Evolutionary conservation across 1,140 invertebrate genomes (phyloP).

Genomic region (Thaumatotibia leucotreta): DNA sequence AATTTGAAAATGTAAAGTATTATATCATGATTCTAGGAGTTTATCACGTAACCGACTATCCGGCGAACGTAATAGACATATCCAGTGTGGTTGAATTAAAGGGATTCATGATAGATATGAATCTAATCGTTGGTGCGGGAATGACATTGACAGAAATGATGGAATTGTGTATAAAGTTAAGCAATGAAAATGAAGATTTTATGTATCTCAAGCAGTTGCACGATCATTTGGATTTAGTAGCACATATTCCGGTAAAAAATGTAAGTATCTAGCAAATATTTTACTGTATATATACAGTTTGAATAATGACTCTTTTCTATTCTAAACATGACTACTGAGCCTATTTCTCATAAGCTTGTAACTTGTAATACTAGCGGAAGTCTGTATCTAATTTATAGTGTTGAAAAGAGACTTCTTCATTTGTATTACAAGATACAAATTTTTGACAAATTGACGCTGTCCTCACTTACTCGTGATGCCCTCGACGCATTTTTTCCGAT

Average conservation of each 20-base stretch:
- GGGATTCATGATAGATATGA: conserved; percentile 68
- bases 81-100: conserved; percentile 82
- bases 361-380: too few species aligned
- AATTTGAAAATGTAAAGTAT: background rate
- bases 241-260: conserved; percentile 84
- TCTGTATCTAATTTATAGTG: too few species aligned
- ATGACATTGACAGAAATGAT: conserved; percentile 81
- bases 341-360: too few species aligned
- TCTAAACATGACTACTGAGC: too few species aligned
- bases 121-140: conserved; percentile 81
- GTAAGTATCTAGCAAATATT: too few species aligned
- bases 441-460: too few species aligned
- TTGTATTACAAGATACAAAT: too few species aligned
- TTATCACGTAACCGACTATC: conserved; percentile 48
- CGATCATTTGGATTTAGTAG: conserved; percentile 81
- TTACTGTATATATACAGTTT: too few species aligned
- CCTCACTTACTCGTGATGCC: too few species aligned
- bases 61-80: conserved; percentile 82
- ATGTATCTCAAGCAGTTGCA: conserved; percentile 72
- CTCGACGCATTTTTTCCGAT: too few species aligned
- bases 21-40: conserved; percentile 57
- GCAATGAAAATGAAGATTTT: conserved; percentile 68
- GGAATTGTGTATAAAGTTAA: conserved; percentile 78
- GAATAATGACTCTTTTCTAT: too few species aligned
- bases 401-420: too few species aligned